phyloP scores from a whole-genome alignment of 2,113 vertebrate species.

The Zeus faber region DNA sequence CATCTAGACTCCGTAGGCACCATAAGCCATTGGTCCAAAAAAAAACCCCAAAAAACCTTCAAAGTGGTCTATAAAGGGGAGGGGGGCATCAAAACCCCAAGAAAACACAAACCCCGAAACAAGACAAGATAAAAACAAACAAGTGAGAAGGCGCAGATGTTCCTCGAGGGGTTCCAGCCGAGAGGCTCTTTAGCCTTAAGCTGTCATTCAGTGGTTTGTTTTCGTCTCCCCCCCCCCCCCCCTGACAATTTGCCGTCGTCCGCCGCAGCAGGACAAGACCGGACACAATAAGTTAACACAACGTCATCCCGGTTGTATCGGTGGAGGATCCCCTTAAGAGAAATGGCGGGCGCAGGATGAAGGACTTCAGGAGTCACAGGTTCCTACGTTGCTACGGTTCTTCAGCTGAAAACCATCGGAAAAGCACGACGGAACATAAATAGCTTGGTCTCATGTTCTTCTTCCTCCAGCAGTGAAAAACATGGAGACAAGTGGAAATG shows the following conservation, averaged over 20 bases:
- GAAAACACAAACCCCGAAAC: neutral
- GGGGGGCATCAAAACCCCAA: neutral
- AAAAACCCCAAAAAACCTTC: neutral
- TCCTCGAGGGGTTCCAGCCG: neutral
- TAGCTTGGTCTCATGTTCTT: slow-evolving; percentile 38
- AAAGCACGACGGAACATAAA: slow-evolving; percentile 50
- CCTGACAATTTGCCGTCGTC: no score
- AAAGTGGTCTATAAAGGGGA: neutral
- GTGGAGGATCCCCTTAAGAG: neutral
- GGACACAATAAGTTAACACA: slow-evolving; percentile 20
- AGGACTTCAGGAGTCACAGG: slow-evolving; percentile 11
- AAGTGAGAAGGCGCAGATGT: neutral
- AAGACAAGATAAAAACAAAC: neutral
- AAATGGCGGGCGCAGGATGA: no score
- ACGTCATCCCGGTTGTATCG: slow-evolving; percentile 34
- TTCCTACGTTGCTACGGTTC: slow-evolving; percentile 26
- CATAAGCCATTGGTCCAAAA: neutral
- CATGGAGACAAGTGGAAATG: slow-evolving; percentile 47
- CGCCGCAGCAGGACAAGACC: slow-evolving; percentile 28
- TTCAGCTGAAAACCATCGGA: slow-evolving; percentile 22
- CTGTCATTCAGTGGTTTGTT: slow-evolving; percentile 58
- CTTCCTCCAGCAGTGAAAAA: slow-evolving; percentile 24
- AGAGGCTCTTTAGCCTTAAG: slow-evolving; percentile 14
- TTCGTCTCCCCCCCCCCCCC: no score
- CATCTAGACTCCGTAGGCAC: slow-evolving; percentile 8